Evolutionary conservation across 2,797 vertebrate species (phyloP).

Genomic region (Chloroceryle amazona): DNA sequence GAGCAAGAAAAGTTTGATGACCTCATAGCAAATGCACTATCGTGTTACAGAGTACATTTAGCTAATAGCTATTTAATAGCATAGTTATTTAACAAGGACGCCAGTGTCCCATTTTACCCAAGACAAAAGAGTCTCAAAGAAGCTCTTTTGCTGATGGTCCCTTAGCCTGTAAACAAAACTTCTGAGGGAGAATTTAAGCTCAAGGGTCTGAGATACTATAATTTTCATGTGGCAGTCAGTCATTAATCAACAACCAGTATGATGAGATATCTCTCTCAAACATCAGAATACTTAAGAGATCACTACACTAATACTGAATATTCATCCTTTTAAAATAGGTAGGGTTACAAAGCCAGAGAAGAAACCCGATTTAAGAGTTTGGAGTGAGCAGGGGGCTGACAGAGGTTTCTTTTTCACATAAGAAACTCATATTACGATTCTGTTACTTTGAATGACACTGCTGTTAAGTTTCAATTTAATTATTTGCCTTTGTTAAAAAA

Average conservation of each 20-base stretch:
- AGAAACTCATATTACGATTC: neutral
- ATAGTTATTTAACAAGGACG: neutral
- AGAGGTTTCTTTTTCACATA: neutral
- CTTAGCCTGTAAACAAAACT: neutral
- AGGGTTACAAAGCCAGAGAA: neutral
- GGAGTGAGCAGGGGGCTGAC: neutral
- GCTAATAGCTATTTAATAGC: neutral
- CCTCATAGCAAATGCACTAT: neutral
- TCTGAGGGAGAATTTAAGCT: neutral
- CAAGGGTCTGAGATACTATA: neutral
- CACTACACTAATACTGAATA: neutral
- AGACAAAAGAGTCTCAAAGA: neutral
- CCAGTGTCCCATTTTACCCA: neutral
- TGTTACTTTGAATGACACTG: neutral
- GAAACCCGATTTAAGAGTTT: neutral
- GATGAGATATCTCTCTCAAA: neutral
- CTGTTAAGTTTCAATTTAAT: neutral
- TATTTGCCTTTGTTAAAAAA: neutral
- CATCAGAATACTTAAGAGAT: neutral
- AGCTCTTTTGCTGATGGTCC: neutral
- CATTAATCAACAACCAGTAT: neutral
- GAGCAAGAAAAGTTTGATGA: neutral
- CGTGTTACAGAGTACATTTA: neutral
- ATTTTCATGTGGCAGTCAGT: neutral
- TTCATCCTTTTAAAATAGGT: neutral